Percentiles rank a stretch among this genome's conserved stretches.
phyloP scores from a whole-genome alignment of 1,140 invertebrate genomes.

The Saccostrea glomerata region DNA sequence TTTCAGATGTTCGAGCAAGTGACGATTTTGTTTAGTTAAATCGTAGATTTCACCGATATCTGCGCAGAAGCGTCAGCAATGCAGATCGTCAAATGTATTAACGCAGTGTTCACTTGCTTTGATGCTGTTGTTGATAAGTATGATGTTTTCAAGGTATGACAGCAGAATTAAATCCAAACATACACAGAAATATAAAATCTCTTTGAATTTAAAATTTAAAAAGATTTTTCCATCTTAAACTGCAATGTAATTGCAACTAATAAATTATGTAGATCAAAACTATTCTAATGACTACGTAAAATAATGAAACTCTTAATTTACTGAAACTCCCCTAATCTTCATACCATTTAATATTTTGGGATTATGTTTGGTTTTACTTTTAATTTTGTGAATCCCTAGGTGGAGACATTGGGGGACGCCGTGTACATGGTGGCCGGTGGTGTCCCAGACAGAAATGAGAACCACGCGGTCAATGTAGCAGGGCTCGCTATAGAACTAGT shows the following conservation, averaged over 20 bases:
- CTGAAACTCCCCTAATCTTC: too few relatives aligned
- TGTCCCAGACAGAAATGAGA: constrained; percentile 67
- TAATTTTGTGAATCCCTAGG: constrained; percentile 70
- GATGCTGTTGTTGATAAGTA: constrained; percentile 94
- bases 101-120: constrained; percentile 85
- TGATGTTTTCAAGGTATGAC: constrained; percentile 88
- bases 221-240: too few relatives aligned
- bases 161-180: neutral
- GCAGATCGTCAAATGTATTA: constrained; percentile 73
- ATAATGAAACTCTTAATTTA: too few relatives aligned
- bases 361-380: too few relatives aligned
- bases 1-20: constrained; percentile 76
- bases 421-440: constrained; percentile 82
- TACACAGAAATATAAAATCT: too few relatives aligned
- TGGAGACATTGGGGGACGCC: constrained; percentile 84
- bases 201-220: too few relatives aligned
- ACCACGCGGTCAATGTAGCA: constrained; percentile 73
- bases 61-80: constrained; percentile 68
- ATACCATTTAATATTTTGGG: too few relatives aligned
- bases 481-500: constrained; percentile 72
- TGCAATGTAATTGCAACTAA: too few relatives aligned
- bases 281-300: too few relatives aligned
- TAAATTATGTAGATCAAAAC: too few relatives aligned
- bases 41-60: constrained; percentile 74
- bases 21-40: constrained; percentile 80